Evolutionary conservation across 2,888 invertebrate genomes (phyloP).

Genomic region (Eucera pruinosa): DNA sequence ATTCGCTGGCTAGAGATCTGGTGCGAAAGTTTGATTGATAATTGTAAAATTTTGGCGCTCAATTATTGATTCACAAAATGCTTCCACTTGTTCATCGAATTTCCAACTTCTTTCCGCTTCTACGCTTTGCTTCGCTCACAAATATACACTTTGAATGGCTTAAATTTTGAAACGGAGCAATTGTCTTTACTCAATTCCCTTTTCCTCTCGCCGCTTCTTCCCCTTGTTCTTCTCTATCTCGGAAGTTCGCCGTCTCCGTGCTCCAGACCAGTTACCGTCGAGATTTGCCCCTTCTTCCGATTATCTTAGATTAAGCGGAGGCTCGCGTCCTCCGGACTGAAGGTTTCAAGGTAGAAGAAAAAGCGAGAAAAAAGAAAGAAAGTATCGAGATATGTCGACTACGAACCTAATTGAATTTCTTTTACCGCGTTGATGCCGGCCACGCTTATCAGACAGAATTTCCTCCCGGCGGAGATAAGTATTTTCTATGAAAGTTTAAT

Average conservation of each 20-base stretch:
- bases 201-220: not conserved
- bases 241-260: constrained; percentile 38
- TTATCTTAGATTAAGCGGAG: constrained; percentile 63
- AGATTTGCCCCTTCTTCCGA: constrained; percentile 50
- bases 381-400: constrained; percentile 44
- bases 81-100: not conserved
- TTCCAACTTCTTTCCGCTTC: too few relatives aligned
- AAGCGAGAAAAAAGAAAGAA: constrained; percentile 2
- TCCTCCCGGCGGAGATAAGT: constrained; percentile 34
- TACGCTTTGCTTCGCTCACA: not conserved
- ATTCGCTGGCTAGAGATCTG: too few relatives aligned
- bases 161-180: not conserved
- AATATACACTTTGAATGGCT: not conserved
- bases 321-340: constrained; percentile 21
- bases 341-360: constrained; percentile 19
- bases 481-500: constrained; percentile 46
- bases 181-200: not conserved
- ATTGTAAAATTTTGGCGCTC: too few relatives aligned
- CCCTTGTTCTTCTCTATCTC: constrained; percentile 24
- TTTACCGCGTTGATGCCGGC: constrained; percentile 8
- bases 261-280: constrained; percentile 44
- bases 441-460: constrained; percentile 39
- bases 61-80: too few relatives aligned
- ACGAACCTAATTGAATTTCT: constrained; percentile 62
- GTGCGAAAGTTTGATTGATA: too few relatives aligned